Base-by-base conservation (phyloP, 2,797 vertebrate genomes). In the Catamblyrhynchus diadema region DNA sequence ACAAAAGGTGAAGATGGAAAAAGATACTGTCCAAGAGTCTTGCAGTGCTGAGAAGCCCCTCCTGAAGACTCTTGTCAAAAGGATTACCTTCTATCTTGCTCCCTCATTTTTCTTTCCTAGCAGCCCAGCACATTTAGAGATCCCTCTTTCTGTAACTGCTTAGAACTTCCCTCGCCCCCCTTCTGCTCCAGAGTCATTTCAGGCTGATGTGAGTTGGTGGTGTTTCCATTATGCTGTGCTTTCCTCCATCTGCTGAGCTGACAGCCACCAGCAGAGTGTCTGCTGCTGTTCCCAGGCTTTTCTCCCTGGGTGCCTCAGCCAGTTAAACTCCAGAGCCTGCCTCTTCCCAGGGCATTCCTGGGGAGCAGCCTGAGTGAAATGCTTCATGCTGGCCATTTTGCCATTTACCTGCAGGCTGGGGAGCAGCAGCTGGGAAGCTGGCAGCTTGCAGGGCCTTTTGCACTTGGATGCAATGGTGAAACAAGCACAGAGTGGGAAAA, bases 271-370 rank as follows among this genome's bases (percentile, higher is more conserved):
- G 74, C 73, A 22, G 42, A 56, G 44, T 33, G 16, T 39, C 66
- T 79, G 30, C 82, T 87, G 59, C 74, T 60, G 60, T 35, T 71
- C 66, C 59, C 45, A 66, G 54, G 10, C 53, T 8, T 65, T 54
- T 21, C 35, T 54, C 32, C 27, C 56, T 14, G 24, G 21, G 27
- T 60, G 42, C 54, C 74, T 81, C 59, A 67, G 50, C 33, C 57
- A n/a, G 17, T 35, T 56, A 45, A 77, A 19, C 42, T 69, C 69
- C 69, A 44, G 50, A 66, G 45, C 61, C 74, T 80, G 0, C 48
- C 45, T 60, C 66, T 0, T 1, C 67, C 2, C 3, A 30, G 48
- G 57, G 65, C 39, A 60, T 50, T 66, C 61, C 54, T 0, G 0
- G 65, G 53, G 27, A 71, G 45, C 71, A 77, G 62, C 0, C 1